Conservation (phyloP, 2,797 vertebrate species). For the Morus bassanus region DNA sequence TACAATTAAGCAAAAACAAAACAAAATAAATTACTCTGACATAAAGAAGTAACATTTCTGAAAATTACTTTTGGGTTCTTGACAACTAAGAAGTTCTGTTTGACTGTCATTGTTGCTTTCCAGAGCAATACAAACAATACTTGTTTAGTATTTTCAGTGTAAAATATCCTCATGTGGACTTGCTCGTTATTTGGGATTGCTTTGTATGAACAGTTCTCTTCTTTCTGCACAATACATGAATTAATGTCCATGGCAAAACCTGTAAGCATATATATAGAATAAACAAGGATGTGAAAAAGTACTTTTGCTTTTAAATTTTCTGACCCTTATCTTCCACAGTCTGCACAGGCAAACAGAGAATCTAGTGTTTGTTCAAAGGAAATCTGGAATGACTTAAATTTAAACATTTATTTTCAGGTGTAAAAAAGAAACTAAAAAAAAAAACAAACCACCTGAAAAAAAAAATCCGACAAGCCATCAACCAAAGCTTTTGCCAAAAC, state of each 20-base stretch:
- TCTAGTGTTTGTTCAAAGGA: not conserved
- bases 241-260: not conserved
- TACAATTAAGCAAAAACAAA: conserved; percentile 40
- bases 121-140: not conserved
- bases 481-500: not conserved
- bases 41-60: conserved; percentile 1
- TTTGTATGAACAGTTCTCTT: not conserved
- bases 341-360: not conserved
- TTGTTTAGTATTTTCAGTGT: not conserved
- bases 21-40: not conserved
- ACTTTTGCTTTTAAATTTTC: not conserved
- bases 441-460: too few species aligned
- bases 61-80: conserved; percentile 13
- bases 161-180: not conserved
- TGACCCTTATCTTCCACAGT: not conserved
- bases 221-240: not conserved
- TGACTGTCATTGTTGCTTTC: not conserved
- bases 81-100: not conserved
- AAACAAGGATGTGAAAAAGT: not conserved
- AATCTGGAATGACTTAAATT: not conserved
- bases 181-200: not conserved
- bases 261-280: not conserved
- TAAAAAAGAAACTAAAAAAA: not conserved
- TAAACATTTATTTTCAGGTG: not conserved
- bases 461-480: not conserved